Evolutionary conservation across 2,797 vertebrate genomes (phyloP), one percentile per base, ranked within the genome.

Genomic region (Poecile montanus): DNA sequence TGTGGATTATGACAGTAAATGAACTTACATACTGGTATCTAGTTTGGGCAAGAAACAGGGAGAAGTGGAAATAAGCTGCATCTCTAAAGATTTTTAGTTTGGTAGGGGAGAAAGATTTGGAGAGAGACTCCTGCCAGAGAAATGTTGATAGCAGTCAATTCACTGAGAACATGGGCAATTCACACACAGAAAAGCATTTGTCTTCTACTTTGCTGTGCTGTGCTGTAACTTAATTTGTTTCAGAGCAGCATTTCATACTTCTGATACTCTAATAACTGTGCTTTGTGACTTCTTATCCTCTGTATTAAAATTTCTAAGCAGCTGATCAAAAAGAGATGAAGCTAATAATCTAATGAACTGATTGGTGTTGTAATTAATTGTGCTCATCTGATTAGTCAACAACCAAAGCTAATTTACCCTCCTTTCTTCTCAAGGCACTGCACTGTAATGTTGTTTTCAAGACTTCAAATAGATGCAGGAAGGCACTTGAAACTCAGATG

Each of bases 361-460:
- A 90, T 91, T 81, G 66, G 70, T 94, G 76, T 32, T 95, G 62
- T 90, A 94, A 93, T 91, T 94, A 95, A 73, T 88, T 91, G 88
- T 81, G 70, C 83, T 91, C 53, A 81, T 89, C 73, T 96, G 73
- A 94, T 96, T 93, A 94, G 73, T 90, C 82, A 88, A 84, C 77
- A 90, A 72, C 73, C 68, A 92, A 89, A 91, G 51, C 93, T 95
- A 54, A 89, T 89, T 88, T 85, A 70, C 62, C 10, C 15, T 47
- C 32, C 45, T 88, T 92, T 90, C 66, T 91, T 95, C 62, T 92
- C 73, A 76, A 85, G 85, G 56, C 47, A 65, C 32, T 74, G 23
- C 36, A 29, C 29, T 75, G 62, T 87, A 77, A 74, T 78, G 40
- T 21, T 61, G 93, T 95, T 95, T 85, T 85, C 70, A 74, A 68